Percentiles rank a stretch among this genome's conserved stretches.
Conservation (phyloP, 1,140 invertebrate genomes). For the Procambarus virginalis region DNA sequence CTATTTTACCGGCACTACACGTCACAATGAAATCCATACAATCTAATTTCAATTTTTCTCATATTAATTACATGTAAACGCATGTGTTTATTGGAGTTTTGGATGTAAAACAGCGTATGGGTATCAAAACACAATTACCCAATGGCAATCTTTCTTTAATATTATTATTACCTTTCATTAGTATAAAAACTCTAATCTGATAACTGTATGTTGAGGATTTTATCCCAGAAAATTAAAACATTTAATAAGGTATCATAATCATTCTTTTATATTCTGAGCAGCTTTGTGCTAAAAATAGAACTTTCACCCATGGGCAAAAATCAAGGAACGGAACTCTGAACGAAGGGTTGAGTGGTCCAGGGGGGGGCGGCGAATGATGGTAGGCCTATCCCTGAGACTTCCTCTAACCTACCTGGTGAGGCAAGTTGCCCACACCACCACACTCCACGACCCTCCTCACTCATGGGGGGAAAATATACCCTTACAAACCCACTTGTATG, state of each 20-base stretch:
- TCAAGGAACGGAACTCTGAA: slow-evolving; percentile 47
- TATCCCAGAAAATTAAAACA: slow-evolving; percentile 42
- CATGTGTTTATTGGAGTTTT: slow-evolving; percentile 54
- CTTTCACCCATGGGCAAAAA: slow-evolving; percentile 51
- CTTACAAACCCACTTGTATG: slow-evolving; percentile 34
- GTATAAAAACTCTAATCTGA: slow-evolving; percentile 64
- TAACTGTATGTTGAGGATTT: slow-evolving; percentile 59
- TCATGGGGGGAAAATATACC: slow-evolving; percentile 20
- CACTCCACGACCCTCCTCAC: slow-evolving; percentile 18
- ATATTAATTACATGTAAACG: slow-evolving; percentile 53
- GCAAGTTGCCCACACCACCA: neutral
- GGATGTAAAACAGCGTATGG: slow-evolving; percentile 53
- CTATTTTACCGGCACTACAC: neutral
- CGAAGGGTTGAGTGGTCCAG: neutral
- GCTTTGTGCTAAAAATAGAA: slow-evolving; percentile 57
- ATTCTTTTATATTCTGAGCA: slow-evolving; percentile 44
- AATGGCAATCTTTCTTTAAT: slow-evolving; percentile 34
- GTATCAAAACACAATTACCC: slow-evolving; percentile 59
- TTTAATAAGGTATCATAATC: slow-evolving; percentile 20
- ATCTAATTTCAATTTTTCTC: slow-evolving; percentile 48
- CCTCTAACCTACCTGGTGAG: slow-evolving; percentile 2
- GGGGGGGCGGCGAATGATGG: neutral
- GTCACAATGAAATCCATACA: slow-evolving; percentile 61
- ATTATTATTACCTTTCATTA: slow-evolving; percentile 45
- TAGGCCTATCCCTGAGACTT: neutral